Evolutionary conservation across 2,888 invertebrate species (phyloP), one percentile per base, ranked within the genome.

Genomic region (Leptinotarsa peninsularis): DNA sequence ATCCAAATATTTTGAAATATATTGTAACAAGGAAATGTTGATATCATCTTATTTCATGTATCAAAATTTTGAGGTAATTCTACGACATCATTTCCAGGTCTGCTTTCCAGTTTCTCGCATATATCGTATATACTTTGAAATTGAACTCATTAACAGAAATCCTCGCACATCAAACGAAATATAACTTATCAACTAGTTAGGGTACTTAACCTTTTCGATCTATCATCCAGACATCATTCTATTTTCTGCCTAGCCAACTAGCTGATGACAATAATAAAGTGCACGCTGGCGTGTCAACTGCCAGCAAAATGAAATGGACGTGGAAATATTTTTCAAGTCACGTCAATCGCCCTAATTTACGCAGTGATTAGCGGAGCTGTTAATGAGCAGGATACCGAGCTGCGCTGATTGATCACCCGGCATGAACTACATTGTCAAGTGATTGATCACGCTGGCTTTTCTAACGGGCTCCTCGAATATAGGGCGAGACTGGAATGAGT

Each of bases 391-490:
- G 79, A 80, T 81, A 78, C 80, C 76, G 80, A 80, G 68, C 74
- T 69, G 83, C 81, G 81, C 83, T 85, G 85, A 85, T 85, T 84
- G 85, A 85, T 85, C 82, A 81, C 83, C 78, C 76, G 81, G 82
- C 82, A 83, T 82, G 82, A 83, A 84, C 83, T 81, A 78, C 80
- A 81, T 82, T 84, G 86, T 85, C 84, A 83, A 83, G 85, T 86
- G 86, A 87, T 87, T 85, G 85, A 87, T 87, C 86, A 86, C 80
- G 49, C 69, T 49, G 71, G 66, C 67, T 52, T 23, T 71, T 58
- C 70, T 43, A 49, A 49, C 58, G 70, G 43, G 33, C 56, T 58
- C 43, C 21, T 15, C 17, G 27, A n/a, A n/a, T 63, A 33, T 63
- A n/a, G 63, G 43, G 63, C n/a, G 43, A 33, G 33, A 4, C 63